These are phyloP conservation scores for Seriola dumerili DNA, from an alignment of 2,113 vertebrate genomes.

Conservation along the genomic window DNA sequence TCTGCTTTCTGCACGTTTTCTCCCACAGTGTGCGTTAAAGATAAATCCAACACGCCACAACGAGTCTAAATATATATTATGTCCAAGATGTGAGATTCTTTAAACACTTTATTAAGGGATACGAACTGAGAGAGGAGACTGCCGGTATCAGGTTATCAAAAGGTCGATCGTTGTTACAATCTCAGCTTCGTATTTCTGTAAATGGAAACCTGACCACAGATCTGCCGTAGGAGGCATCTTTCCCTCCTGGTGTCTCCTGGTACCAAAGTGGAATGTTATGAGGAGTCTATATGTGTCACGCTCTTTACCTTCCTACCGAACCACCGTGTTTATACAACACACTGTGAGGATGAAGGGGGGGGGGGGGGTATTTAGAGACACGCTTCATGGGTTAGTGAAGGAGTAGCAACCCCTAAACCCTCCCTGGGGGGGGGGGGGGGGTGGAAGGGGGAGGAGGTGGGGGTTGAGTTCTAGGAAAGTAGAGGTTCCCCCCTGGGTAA, in stretches of 20 bases:
- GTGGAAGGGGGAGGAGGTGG: neutral
- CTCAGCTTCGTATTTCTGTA: neutral
- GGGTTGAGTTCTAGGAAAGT: slow-evolving; percentile 22
- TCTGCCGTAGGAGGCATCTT: slow-evolving; percentile 9
- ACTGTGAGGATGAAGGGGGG: slow-evolving; percentile 23
- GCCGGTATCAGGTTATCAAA: slow-evolving; percentile 1
- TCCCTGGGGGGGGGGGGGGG: slow-evolving; percentile 24
- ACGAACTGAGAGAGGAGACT: neutral
- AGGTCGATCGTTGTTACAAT: neutral
- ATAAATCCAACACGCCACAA: neutral
- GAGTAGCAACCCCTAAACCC: slow-evolving; percentile 54
- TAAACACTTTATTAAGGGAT: neutral
- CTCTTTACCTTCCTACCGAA: slow-evolving; percentile 62
- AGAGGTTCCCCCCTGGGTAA: slow-evolving; percentile 47
- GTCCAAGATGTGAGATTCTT: neutral
- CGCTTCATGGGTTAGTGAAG: slow-evolving; percentile 63
- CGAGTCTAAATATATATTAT: neutral
- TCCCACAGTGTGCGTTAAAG: neutral
- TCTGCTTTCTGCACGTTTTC: neutral
- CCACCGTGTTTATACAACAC: slow-evolving; percentile 62
- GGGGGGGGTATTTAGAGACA: slow-evolving; percentile 51
- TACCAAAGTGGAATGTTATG: slow-evolving; percentile 67
- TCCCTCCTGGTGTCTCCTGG: slow-evolving; percentile 58
- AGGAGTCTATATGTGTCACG: slow-evolving; percentile 47
- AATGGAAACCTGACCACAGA: slow-evolving; percentile 20